Conservation (phyloP, 2,888 invertebrate species). For the Plebejus melissa region DNA sequence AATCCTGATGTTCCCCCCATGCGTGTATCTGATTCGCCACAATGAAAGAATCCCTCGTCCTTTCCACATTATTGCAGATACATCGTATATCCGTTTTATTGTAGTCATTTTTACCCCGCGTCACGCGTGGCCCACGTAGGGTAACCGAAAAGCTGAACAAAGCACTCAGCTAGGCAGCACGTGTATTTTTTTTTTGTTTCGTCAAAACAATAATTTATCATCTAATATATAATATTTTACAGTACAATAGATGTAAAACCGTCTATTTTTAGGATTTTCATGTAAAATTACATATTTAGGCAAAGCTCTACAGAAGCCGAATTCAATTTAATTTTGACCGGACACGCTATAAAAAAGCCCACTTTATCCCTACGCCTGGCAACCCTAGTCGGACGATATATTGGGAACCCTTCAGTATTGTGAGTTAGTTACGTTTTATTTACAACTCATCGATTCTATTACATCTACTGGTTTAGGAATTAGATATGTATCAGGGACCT, state of each 20-base stretch:
- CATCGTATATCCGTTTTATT: conserved; percentile 17
- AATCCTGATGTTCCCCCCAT: not conserved
- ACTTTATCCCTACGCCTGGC: not conserved
- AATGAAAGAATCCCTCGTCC: not conserved
- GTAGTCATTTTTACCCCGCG: conserved; percentile 6
- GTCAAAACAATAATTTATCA: too few species aligned
- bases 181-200: too few species aligned
- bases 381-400: conserved; percentile 1
- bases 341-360: too few species aligned
- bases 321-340: too few species aligned
- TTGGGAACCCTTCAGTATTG: conserved; percentile 16
- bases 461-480: conserved; percentile 52
- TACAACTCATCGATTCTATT: conserved; percentile 48
- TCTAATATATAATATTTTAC: too few species aligned
- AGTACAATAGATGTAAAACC: too few species aligned
- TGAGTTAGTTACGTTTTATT: conserved; percentile 17
- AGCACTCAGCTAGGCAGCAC: too few species aligned
- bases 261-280: too few species aligned
- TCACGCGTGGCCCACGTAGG: too few species aligned
- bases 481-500: conserved; percentile 38
- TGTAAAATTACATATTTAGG: too few species aligned
- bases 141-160: too few species aligned
- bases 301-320: too few species aligned
- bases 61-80: conserved; percentile 23
- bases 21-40: conserved; percentile 1